These are phyloP conservation scores for Mylabris phalerata DNA, from an alignment of 1,140 invertebrate genomes.

Conservation along the genomic window DNA sequence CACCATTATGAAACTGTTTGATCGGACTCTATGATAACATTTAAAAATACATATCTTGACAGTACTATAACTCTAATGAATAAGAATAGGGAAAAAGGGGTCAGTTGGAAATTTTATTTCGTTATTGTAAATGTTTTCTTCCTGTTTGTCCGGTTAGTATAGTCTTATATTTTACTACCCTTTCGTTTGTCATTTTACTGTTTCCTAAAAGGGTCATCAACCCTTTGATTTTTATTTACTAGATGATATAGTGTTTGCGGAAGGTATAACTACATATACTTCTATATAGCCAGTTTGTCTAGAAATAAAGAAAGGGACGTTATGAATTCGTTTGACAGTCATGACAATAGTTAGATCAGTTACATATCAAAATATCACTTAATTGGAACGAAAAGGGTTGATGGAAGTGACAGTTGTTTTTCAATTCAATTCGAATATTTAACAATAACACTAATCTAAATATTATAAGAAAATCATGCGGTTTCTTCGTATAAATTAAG, in stretches of 20 bases:
- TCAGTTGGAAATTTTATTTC: not conserved
- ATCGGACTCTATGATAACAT: conserved; percentile 6
- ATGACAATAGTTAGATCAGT: conserved; percentile 8
- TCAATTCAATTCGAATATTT: too few relatives aligned
- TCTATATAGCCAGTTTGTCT: not conserved
- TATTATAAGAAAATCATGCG: too few relatives aligned
- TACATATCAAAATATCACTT: conserved; percentile 6
- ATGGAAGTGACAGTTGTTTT: not conserved
- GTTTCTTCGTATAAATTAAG: too few relatives aligned
- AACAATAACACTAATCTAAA: too few relatives aligned
- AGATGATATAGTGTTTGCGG: not conserved
- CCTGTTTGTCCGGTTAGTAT: conserved; percentile 4
- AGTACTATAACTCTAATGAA: too few relatives aligned
- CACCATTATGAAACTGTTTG: not conserved
- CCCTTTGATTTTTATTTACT: not conserved
- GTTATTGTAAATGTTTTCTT: conserved; percentile 10
- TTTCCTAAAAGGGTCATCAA: not conserved
- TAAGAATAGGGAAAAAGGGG: not conserved
- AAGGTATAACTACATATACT: not conserved
- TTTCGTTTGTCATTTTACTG: not conserved
- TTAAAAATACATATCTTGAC: too few relatives aligned
- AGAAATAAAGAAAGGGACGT: conserved; percentile 9
- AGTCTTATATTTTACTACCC: too few relatives aligned
- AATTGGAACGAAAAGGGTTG: conserved; percentile 9
- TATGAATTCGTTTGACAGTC: not conserved